Conservation (phyloP, 2,888 invertebrate species). For the Rhagophthalmus giganteus region DNA sequence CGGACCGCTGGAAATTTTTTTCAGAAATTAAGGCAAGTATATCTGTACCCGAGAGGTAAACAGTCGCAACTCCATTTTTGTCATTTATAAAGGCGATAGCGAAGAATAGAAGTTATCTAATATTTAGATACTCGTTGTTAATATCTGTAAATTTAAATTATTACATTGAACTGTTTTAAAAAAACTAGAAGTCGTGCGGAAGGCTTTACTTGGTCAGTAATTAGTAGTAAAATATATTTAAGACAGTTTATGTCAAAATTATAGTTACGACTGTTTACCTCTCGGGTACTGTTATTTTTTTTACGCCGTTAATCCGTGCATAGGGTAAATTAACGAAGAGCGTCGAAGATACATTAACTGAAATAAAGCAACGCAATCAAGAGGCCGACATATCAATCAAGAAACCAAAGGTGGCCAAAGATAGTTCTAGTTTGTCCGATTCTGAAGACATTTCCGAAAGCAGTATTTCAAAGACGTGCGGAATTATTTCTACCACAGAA, state of each 20-base stretch:
- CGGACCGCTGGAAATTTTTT: conserved; percentile 74
- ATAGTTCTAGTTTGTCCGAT: conserved; percentile 69
- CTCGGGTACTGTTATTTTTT: not conserved
- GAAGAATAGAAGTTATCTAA: no score
- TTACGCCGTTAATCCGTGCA: conserved; percentile 13
- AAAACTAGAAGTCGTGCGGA: no score
- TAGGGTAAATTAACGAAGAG: conserved; percentile 74
- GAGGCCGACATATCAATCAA: conserved; percentile 45
- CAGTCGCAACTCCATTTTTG: no score
- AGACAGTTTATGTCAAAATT: no score
- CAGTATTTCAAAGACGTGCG: conserved; percentile 53
- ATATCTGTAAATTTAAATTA: no score
- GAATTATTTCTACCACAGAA: conserved; percentile 52
- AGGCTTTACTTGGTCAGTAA: no score
- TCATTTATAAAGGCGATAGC: no score
- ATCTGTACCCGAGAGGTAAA: no score
- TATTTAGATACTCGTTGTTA: no score
- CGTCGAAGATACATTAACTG: conserved; percentile 74
- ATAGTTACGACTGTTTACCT: not conserved
- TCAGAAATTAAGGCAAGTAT: conserved; percentile 63
- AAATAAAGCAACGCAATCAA: conserved; percentile 60
- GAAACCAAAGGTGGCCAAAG: conserved; percentile 43
- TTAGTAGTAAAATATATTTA: no score
- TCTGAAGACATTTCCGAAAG: conserved; percentile 61
- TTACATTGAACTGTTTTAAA: no score